Evolutionary conservation across 2,113 vertebrate species (phyloP).

Genomic region (Nymphicus hollandicus): DNA sequence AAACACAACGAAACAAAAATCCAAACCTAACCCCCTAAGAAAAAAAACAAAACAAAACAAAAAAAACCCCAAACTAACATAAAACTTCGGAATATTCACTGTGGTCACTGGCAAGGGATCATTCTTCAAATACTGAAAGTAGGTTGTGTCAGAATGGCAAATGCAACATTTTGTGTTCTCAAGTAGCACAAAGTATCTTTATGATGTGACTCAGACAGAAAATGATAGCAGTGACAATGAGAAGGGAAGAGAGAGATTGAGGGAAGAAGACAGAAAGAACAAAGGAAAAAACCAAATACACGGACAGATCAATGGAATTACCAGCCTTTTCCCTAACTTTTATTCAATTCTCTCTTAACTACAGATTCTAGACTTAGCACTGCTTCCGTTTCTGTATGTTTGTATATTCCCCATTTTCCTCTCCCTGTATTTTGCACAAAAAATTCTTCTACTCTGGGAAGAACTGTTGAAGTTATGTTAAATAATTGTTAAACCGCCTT

Average conservation of each 20-base stretch:
- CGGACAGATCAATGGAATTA: not conserved
- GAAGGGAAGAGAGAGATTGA: not conserved
- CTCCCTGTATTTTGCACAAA: not conserved
- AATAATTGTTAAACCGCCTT: not conserved
- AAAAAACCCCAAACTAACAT: rapidly evolving
- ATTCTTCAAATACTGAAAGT: not conserved
- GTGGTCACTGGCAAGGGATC: not conserved
- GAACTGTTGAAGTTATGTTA: not conserved
- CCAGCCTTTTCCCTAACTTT: not conserved
- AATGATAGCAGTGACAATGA: not conserved
- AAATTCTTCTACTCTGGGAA: not conserved
- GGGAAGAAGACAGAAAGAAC: not conserved
- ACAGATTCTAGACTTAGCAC: not conserved
- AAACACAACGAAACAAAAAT: not conserved
- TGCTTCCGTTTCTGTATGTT: not conserved
- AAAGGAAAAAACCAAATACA: not conserved
- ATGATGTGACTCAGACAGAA: rapidly evolving
- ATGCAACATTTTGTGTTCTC: not conserved
- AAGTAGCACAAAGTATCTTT: not conserved
- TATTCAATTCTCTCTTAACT: not conserved
- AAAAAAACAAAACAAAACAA: not conserved
- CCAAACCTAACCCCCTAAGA: not conserved
- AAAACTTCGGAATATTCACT: not conserved
- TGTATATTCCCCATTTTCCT: not conserved
- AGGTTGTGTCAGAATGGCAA: not conserved